Percentiles rank a stretch among this genome's conserved stretches.
Conservation (phyloP, 1,140 invertebrate species). For the Listronotus bonariensis region DNA sequence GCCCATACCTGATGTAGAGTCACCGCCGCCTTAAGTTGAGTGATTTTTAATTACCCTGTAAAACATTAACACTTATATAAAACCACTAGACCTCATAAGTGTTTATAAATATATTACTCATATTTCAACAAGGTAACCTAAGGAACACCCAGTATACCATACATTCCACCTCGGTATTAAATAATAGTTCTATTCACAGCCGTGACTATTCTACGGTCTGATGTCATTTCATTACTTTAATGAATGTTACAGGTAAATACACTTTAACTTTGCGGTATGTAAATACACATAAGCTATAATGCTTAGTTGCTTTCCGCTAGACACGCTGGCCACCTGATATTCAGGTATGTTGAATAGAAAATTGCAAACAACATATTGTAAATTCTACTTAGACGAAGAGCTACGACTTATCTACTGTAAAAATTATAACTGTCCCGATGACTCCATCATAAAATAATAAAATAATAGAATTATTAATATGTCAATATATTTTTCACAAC, state of each 20-base stretch:
- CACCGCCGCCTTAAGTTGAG: too few species aligned
- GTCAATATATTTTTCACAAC: too few species aligned
- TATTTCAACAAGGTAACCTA: neutral
- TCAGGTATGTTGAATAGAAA: slow-evolving; percentile 3
- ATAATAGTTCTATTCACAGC: slow-evolving; percentile 14
- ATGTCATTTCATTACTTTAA: slow-evolving; percentile 13
- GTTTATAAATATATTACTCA: neutral
- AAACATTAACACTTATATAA: too few species aligned
- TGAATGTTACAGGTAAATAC: slow-evolving; percentile 12
- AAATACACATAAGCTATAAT: slow-evolving; percentile 4
- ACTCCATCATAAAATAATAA: too few species aligned
- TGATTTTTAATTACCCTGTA: too few species aligned
- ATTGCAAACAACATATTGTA: too few species aligned
- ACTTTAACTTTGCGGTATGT: slow-evolving; percentile 8
- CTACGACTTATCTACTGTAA: too few species aligned
- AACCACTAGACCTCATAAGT: too few species aligned
- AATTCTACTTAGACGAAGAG: too few species aligned
- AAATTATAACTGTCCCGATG: too few species aligned
- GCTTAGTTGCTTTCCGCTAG: slow-evolving; percentile 4
- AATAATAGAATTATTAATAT: too few species aligned
- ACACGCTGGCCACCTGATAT: slow-evolving; percentile 12
- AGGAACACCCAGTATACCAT: slow-evolving; percentile 5
- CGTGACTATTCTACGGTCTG: slow-evolving; percentile 14
- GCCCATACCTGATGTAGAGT: too few species aligned
- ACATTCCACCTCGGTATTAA: slow-evolving; percentile 10